Evolutionary conservation across 2,797 vertebrate species (phyloP), one percentile per base, ranked within the genome.

Genomic region (Anableps anableps): DNA sequence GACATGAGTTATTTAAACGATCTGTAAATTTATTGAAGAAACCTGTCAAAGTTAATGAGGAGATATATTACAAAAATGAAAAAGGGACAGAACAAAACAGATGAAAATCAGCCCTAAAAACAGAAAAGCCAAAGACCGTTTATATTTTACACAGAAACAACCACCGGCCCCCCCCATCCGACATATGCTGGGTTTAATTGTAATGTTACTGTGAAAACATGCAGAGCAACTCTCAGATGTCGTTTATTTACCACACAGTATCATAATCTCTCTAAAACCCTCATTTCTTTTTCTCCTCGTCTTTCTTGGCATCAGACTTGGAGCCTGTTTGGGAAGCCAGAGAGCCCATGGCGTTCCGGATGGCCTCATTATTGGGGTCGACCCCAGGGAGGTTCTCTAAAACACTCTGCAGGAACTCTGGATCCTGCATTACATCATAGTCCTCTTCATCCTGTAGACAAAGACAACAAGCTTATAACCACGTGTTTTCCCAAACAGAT

Each of bases 391-490:
- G 96, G 92, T 97, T 99, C 92, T 99, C 97, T 85, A 99, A 91
- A 19, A 99, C 98, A 0, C 98, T 99, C 95, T 99, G 98, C 75
- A 99, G 96, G 92, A 99, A 99, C 77, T 98, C 98, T 0, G 97
- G 98, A 81, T 99, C 98, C 91, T 99, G 98, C 98, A 99, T 99
- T 70, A 99, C 98, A 0, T 99, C 98, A 0, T 99, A 99, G 84
- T 99, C 98, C 1, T 99, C 98, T 70, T 99, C 97, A 79, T 99
- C 97, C 94, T 95, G 75, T n/a, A 86, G 2, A 66, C 2, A 86
- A 11, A 81, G 36, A n/a, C 34, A 21, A 79, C 2, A 0, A 78
- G 2, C 2, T 55, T 60, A 17, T 41, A 45, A 83, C 2, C 11
- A 73, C 29, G 34, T 23, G 45, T 53, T 29, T 36, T 75, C 68